Evolutionary conservation across 1,140 invertebrate genomes (phyloP).

Genomic region (Diabrotica virgifera): DNA sequence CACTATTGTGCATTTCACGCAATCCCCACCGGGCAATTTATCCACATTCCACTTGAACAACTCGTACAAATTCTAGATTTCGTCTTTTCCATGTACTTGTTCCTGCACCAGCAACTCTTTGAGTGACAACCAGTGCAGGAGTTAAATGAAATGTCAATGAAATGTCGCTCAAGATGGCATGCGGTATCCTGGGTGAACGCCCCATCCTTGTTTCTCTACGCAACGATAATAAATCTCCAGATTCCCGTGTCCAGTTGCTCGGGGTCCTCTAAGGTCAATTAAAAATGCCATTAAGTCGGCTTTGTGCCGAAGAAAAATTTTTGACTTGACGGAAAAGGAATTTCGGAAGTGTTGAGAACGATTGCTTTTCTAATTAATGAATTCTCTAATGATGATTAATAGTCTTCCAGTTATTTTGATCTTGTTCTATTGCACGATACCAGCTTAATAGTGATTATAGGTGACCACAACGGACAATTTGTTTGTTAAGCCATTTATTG

Average conservation of each 20-base stretch:
- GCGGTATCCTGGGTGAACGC: slow-evolving; percentile 38
- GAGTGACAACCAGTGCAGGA: slow-evolving; percentile 45
- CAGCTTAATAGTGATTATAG: no score
- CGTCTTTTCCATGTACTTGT: slow-evolving; percentile 18
- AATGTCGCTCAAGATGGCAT: slow-evolving; percentile 47
- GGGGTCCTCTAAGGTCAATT: slow-evolving; percentile 12
- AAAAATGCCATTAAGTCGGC: slow-evolving; percentile 12
- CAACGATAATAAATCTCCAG: slow-evolving; percentile 44
- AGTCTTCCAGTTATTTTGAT: neutral
- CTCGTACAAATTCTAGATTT: slow-evolving; percentile 23
- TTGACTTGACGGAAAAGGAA: neutral
- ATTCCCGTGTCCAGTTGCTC: slow-evolving; percentile 29
- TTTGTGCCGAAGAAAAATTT: neutral
- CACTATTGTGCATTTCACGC: neutral
- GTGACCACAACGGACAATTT: no score
- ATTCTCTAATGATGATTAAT: slow-evolving; percentile 1
- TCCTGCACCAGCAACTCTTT: slow-evolving; percentile 37
- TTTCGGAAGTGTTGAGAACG: neutral
- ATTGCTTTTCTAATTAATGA: neutral
- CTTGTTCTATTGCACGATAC: no score
- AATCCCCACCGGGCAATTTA: slow-evolving; percentile 37
- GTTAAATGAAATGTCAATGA: slow-evolving; percentile 50
- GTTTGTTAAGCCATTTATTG: no score
- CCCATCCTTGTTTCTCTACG: slow-evolving; percentile 44
- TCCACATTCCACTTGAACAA: slow-evolving; percentile 41